Percentiles rank a stretch among this genome's conserved stretches.
phyloP scores from a whole-genome alignment of 2,888 invertebrate species.

The Lottia scabra region DNA sequence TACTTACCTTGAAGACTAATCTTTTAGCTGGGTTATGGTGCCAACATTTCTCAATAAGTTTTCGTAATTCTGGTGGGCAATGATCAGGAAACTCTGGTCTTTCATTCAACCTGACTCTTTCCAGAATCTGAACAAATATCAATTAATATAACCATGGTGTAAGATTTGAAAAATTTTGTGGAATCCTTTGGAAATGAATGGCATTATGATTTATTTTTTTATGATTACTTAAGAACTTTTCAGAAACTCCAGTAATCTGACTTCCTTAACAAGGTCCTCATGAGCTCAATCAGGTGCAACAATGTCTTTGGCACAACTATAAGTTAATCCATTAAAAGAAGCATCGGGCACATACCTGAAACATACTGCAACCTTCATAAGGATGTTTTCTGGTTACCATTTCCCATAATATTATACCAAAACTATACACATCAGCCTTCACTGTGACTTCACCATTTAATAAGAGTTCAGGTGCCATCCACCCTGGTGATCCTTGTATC shows the following conservation, averaged over 20 bases:
- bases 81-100: constrained; percentile 52
- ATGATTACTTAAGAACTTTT: too few species aligned
- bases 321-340: background rate
- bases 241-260: too few species aligned
- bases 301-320: background rate
- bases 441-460: constrained; percentile 56
- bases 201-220: too few species aligned
- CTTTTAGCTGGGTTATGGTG: constrained; percentile 55
- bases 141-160: too few species aligned
- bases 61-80: constrained; percentile 48
- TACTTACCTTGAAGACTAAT: constrained; percentile 56
- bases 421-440: constrained; percentile 65
- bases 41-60: constrained; percentile 60
- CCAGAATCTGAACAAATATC: constrained; percentile 47
- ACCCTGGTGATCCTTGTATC: constrained; percentile 50
- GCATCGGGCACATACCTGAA: constrained; percentile 50
- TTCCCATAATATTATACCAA: constrained; percentile 64
- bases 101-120: constrained; percentile 52
- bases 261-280: too few species aligned
- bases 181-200: too few species aligned
- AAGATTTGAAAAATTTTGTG: too few species aligned
- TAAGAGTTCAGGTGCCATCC: constrained; percentile 67
- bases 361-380: constrained; percentile 55
- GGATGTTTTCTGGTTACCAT: constrained; percentile 62
- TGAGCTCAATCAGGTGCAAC: too few species aligned